Percentiles rank a stretch among this genome's conserved stretches.
phyloP scores from a whole-genome alignment of 1,140 invertebrate genomes.

The Calephelis nemesis region DNA sequence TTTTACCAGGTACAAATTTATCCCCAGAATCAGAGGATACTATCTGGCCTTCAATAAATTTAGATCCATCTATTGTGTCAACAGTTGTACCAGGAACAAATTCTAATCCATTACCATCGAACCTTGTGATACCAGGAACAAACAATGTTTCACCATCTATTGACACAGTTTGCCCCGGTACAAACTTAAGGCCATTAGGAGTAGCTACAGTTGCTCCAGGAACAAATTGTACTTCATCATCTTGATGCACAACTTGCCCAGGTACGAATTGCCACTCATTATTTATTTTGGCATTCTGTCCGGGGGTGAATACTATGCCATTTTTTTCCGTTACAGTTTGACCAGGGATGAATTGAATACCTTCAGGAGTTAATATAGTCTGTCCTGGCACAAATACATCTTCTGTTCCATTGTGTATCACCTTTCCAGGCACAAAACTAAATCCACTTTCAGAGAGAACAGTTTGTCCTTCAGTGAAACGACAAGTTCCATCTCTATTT shows the following conservation, averaged over 20 bases:
- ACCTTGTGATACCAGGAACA: constrained; percentile 80
- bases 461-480: constrained; percentile 84
- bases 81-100: constrained; percentile 85
- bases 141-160: constrained; percentile 75
- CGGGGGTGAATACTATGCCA: constrained; percentile 82
- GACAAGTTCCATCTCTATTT: constrained; percentile 79
- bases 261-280: constrained; percentile 82
- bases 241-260: constrained; percentile 80
- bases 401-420: constrained; percentile 67
- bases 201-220: constrained; percentile 84
- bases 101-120: constrained; percentile 50
- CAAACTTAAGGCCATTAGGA: constrained; percentile 82
- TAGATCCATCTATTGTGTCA: constrained; percentile 82
- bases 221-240: constrained; percentile 80
- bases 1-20: constrained; percentile 82
- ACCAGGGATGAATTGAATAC: constrained; percentile 82
- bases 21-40: constrained; percentile 79
- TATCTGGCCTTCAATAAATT: constrained; percentile 85
- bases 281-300: constrained; percentile 81
- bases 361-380: constrained; percentile 81
- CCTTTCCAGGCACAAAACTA: constrained; percentile 85
- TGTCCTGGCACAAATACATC: constrained; percentile 84
- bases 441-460: constrained; percentile 82
- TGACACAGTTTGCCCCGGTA: constrained; percentile 83
- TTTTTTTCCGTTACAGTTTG: constrained; percentile 80